Conservation (phyloP, 2,113 vertebrate genomes). For the Apistogramma diplotaenia region DNA sequence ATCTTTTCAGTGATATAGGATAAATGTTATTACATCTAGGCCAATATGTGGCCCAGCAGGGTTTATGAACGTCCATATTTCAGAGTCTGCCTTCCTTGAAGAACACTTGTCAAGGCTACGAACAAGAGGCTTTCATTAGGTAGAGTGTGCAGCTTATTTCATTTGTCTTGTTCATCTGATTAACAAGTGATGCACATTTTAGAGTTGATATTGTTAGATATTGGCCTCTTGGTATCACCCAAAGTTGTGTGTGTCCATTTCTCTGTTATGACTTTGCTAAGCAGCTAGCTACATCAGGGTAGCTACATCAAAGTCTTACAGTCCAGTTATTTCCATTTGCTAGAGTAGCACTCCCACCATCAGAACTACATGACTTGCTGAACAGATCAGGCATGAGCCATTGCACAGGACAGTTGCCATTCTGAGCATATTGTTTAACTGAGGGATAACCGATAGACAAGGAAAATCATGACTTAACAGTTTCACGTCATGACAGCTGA, state of each 20-base stretch:
- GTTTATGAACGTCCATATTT: slow-evolving; percentile 17
- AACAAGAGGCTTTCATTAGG: neutral
- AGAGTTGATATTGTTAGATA: neutral
- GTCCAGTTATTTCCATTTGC: neutral
- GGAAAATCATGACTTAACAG: neutral
- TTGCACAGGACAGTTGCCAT: neutral
- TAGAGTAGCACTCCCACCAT: neutral
- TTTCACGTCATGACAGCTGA: neutral
- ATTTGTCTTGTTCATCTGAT: slow-evolving; percentile 9
- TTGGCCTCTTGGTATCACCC: neutral
- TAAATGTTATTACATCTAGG: slow-evolving; percentile 29
- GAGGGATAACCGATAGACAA: neutral
- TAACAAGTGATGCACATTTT: neutral
- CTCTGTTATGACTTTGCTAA: neutral
- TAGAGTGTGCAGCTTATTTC: neutral
- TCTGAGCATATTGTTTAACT: neutral
- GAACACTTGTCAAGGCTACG: neutral
- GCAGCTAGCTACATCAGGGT: neutral
- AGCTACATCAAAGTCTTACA: neutral
- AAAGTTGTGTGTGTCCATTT: neutral
- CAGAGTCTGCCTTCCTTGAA: neutral
- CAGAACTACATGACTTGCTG: neutral
- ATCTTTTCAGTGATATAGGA: slow-evolving; percentile 25
- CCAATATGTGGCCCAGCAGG: slow-evolving; percentile 13
- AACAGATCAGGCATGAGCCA: neutral